A percentile compares a stretch with the other conserved stretches of the same genome.
Conservation (phyloP, 2,888 invertebrate genomes). For the Agonopterix heracliana region DNA sequence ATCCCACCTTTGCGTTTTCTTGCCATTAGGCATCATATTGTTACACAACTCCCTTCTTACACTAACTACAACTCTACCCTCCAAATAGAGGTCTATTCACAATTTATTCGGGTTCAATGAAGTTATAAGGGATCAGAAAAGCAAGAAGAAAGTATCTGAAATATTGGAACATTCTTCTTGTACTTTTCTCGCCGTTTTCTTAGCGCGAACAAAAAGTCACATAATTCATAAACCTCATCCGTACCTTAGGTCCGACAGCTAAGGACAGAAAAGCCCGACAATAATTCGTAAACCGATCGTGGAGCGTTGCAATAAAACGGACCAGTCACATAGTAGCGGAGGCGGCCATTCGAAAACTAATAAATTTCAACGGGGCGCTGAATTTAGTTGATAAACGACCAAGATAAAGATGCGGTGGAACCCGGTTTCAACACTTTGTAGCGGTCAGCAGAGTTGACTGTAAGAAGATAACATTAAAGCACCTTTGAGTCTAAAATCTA, state of each 20-base stretch:
- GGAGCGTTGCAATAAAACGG: constrained; percentile 42
- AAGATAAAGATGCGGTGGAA: constrained; percentile 50
- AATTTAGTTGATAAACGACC: constrained; percentile 69
- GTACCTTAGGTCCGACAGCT: constrained; percentile 13
- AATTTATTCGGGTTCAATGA: no score
- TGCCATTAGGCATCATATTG: constrained; percentile 52
- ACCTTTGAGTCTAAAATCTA: background rate
- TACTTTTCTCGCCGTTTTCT: constrained; percentile 14
- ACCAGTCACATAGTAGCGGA: constrained; percentile 45
- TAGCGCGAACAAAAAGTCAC: constrained; percentile 22
- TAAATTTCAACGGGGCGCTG: constrained; percentile 62
- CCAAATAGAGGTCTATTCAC: background rate
- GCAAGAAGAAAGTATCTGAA: background rate
- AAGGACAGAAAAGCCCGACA: constrained; percentile 31
- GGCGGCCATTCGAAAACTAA: constrained; percentile 63
- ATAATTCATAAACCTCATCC: constrained; percentile 29
- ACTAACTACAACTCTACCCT: constrained; percentile 9
- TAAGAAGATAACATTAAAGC: constrained; percentile 13
- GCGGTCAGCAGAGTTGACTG: constrained; percentile 36
- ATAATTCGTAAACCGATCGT: constrained; percentile 42
- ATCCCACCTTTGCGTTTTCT: constrained; percentile 54
- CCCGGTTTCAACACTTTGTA: constrained; percentile 33
- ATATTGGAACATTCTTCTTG: constrained; percentile 3
- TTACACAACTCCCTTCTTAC: constrained; percentile 35
- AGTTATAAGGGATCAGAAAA: background rate